These are phyloP conservation scores for Lophius americanus DNA, from an alignment of 2,797 vertebrate species.

Conservation along the genomic window DNA sequence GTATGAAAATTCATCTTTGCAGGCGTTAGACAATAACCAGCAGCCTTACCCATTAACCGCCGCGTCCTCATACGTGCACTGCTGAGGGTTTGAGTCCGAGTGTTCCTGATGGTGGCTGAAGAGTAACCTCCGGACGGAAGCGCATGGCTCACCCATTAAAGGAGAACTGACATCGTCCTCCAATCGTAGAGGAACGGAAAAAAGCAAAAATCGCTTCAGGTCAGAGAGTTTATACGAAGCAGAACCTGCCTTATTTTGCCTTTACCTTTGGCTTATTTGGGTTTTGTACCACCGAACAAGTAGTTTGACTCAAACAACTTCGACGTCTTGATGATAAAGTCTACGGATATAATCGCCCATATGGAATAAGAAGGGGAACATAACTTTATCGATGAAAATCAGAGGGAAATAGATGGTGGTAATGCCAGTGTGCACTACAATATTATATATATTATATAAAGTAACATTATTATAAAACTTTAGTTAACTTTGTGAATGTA, in stretches of 20 bases:
- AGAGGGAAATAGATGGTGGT: background rate
- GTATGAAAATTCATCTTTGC: conserved; percentile 6
- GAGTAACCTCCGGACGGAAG: conserved; percentile 53
- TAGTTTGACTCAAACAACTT: background rate
- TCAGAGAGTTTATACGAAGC: background rate
- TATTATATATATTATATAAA: no score
- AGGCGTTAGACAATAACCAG: conserved; percentile 51
- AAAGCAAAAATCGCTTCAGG: conserved; percentile 21
- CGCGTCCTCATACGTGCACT: background rate
- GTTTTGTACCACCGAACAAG: background rate
- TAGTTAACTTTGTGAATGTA: background rate
- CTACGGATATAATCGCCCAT: no score
- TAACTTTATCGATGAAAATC: no score
- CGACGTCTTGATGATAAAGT: no score
- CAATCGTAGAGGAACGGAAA: conserved; percentile 35
- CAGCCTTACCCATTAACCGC: conserved; percentile 43
- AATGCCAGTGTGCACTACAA: background rate
- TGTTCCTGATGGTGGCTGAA: conserved; percentile 44
- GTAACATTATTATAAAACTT: background rate
- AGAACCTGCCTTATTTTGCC: background rate
- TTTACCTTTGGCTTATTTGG: no score
- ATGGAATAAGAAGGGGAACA: background rate
- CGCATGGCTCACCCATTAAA: conserved; percentile 58
- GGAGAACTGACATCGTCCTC: conserved; percentile 33
- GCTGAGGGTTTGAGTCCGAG: background rate